These are phyloP conservation scores for Latheticus oryzae DNA, from an alignment of 2,888 invertebrate species.

Conservation along the genomic window DNA sequence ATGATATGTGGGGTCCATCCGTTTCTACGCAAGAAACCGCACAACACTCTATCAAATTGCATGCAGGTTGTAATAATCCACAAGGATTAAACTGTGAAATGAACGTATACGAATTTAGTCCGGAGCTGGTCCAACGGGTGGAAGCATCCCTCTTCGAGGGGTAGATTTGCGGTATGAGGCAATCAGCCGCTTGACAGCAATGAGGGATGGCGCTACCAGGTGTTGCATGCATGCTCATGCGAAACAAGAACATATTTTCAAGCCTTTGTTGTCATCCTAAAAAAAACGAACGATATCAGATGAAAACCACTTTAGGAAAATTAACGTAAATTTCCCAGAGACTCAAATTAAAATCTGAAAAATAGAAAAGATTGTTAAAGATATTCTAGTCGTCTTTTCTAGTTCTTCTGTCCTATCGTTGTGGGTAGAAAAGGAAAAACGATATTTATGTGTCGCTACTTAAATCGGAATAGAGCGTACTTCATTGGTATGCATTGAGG, in stretches of 20 bases:
- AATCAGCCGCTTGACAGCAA: constrained; percentile 58
- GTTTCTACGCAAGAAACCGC: constrained; percentile 44
- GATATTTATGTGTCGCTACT: constrained; percentile 57
- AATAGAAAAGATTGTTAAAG: constrained; percentile 6
- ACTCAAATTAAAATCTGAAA: constrained; percentile 10
- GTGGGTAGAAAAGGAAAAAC: constrained; percentile 54
- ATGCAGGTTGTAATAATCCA: constrained; percentile 54
- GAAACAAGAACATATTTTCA: constrained; percentile 38
- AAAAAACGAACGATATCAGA: constrained; percentile 6
- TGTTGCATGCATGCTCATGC: constrained; percentile 57
- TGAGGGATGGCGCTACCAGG: constrained; percentile 58
- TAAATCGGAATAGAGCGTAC: constrained; percentile 62
- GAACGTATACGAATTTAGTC: constrained; percentile 50
- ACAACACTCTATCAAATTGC: constrained; percentile 53
- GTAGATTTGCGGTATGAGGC: constrained; percentile 59
- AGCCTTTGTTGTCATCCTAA: constrained; percentile 12
- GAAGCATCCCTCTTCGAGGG: constrained; percentile 46
- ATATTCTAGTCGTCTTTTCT: neutral
- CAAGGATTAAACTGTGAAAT: constrained; percentile 53
- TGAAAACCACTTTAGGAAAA: neutral
- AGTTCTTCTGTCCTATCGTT: constrained; percentile 9
- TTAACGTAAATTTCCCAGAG: constrained; percentile 4
- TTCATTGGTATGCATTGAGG: constrained; percentile 68
- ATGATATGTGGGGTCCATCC: constrained; percentile 32
- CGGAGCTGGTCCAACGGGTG: constrained; percentile 42